phyloP scores from a whole-genome alignment of 2,797 vertebrate genomes.

The Anguilla anguilla region DNA sequence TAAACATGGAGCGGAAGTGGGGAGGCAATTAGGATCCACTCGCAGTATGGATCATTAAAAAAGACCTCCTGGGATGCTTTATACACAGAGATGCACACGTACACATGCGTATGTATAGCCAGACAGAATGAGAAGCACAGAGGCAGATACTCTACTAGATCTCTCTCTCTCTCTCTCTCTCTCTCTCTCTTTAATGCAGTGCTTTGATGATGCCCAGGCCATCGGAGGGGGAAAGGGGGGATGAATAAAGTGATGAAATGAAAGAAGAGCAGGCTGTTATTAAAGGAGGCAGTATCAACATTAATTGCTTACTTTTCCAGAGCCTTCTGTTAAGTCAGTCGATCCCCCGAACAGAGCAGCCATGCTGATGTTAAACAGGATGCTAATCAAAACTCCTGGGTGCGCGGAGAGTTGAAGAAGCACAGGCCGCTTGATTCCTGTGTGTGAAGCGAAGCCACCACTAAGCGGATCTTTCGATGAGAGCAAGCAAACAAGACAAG shows the following conservation, averaged over 20 bases:
- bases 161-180: neutral
- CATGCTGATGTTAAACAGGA: conserved; percentile 75
- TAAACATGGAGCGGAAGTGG: conserved; percentile 21
- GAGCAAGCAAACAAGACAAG: conserved; percentile 51
- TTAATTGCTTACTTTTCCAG: conserved; percentile 81
- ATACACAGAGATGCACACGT: conserved; percentile 14
- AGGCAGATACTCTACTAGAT: neutral
- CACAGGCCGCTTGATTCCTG: neutral
- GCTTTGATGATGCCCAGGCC: conserved; percentile 32
- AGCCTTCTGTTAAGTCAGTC: conserved; percentile 72
- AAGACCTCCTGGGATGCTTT: conserved; percentile 26
- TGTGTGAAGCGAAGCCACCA: conserved; percentile 38
- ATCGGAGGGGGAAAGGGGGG: conserved; percentile 12
- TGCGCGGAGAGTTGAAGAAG: conserved; percentile 76
- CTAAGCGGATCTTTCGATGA: conserved; percentile 59
- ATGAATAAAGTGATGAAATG: conserved; percentile 35
- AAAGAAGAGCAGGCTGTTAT: conserved; percentile 56
- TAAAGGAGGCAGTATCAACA: conserved; percentile 80
- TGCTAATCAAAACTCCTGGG: conserved; percentile 81
- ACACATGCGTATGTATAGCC: neutral
- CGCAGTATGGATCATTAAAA: conserved; percentile 44
- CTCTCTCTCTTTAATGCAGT: conserved; percentile 25
- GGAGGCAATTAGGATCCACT: conserved; percentile 33
- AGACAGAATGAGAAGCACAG: neutral
- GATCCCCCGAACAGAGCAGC: conserved; percentile 80